Evolutionary conservation across 2,888 invertebrate species (phyloP).

Genomic region (Drosophila mercatorum): DNA sequence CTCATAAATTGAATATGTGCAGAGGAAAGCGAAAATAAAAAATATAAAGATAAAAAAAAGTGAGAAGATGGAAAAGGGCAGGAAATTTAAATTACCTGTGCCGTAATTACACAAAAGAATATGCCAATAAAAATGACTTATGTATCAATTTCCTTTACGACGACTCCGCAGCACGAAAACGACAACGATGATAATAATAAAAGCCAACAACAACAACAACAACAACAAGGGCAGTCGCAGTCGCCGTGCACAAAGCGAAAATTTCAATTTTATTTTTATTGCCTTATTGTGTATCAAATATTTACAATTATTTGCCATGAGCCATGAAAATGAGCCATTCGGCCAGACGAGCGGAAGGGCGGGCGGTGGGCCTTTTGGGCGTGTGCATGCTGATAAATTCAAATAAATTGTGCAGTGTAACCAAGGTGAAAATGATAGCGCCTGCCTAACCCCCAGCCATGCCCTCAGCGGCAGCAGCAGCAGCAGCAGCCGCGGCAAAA

Average conservation of each 20-base stretch:
- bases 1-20: slow-evolving; percentile 23
- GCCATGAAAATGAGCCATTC: slow-evolving; percentile 72
- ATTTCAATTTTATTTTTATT: slow-evolving; percentile 83
- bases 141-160: slow-evolving; percentile 81
- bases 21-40: slow-evolving; percentile 4
- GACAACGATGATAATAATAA: slow-evolving; percentile 73
- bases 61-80: slow-evolving; percentile 28
- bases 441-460: neutral
- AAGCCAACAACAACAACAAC: slow-evolving; percentile 48
- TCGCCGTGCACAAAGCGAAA: slow-evolving; percentile 61
- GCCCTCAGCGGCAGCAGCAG: neutral
- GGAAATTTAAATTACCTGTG: slow-evolving; percentile 77
- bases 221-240: slow-evolving; percentile 14
- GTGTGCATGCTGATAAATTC: slow-evolving; percentile 71
- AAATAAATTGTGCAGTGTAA: slow-evolving; percentile 80
- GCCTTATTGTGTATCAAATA: slow-evolving; percentile 82
- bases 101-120: slow-evolving; percentile 79
- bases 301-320: slow-evolving; percentile 83
- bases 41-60: neutral
- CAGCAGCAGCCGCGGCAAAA: slow-evolving; percentile 56
- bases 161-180: slow-evolving; percentile 51
- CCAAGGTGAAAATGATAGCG: slow-evolving; percentile 82
- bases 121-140: slow-evolving; percentile 82
- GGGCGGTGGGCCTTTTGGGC: slow-evolving; percentile 9
- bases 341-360: slow-evolving; percentile 31